Conservation (phyloP, 35 echinoderm and acorn worm species). For the Apostichopus californicus region DNA sequence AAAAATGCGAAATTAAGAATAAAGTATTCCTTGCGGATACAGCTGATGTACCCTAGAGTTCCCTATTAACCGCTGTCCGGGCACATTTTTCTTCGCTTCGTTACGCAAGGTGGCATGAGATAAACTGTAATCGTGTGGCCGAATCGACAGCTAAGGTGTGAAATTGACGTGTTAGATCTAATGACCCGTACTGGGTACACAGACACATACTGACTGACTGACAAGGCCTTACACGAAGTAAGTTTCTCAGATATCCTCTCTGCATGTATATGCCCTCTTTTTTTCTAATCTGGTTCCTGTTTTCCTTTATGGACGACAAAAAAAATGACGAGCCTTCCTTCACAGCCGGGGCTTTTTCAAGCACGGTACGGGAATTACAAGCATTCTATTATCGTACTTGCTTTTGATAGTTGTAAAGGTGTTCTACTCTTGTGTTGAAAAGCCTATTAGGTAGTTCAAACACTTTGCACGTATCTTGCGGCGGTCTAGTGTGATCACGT, state of each 20-base stretch:
- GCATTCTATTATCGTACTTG: slow-evolving; percentile 31
- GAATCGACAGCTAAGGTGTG: slow-evolving; percentile 45
- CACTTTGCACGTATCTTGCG: slow-evolving; percentile 51
- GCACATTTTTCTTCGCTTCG: slow-evolving; percentile 36
- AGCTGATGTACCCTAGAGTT: neutral
- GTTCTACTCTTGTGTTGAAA: slow-evolving; percentile 36
- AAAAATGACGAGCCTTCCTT: neutral
- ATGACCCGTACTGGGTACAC: slow-evolving; percentile 36
- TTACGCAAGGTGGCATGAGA: slow-evolving; percentile 22
- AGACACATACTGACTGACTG: slow-evolving; percentile 42
- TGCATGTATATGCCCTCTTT: neutral
- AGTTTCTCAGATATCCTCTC: neutral
- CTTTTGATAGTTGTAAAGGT: slow-evolving; percentile 57
- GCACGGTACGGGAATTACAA: slow-evolving; percentile 43
- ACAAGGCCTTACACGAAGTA: neutral
- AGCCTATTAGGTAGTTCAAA: slow-evolving; percentile 52
- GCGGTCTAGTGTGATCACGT: slow-evolving; percentile 53
- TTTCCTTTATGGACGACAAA: neutral
- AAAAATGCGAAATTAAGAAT: neutral
- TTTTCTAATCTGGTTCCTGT: slow-evolving; percentile 1
- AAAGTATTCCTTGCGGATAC: neutral
- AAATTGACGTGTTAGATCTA: slow-evolving; percentile 45
- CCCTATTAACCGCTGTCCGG: neutral
- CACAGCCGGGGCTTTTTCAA: slow-evolving; percentile 26
- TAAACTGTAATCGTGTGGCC: slow-evolving; percentile 14